Evolutionary conservation across 1,140 invertebrate genomes (phyloP), one percentile per base, ranked within the genome.

Genomic region (Drosophila pseudoobscura): DNA sequence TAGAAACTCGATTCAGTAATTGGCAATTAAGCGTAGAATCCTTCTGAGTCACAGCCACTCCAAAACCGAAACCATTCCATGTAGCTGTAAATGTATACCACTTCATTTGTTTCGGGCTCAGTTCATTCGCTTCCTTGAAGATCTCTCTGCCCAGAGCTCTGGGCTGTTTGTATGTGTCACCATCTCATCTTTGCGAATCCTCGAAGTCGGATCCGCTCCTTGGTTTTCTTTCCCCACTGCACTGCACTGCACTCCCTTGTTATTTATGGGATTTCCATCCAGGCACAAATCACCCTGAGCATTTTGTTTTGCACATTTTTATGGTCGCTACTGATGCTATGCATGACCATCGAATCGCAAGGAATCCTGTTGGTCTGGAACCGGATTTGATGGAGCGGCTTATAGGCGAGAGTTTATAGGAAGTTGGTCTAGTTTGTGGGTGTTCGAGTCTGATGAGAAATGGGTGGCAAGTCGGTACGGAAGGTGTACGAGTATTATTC

Each of bases 251-350:
- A 47, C 41, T 5, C 24, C 24, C 58, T 44, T 51, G 55, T 61
- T 58, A 85, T 85, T 85, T 82, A 85, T 87, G 62, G 8, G 41
- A 51, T 52, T 52, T 63, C 35, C 61, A 43, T 11, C 52, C 46
- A 45, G 61, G 68, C 74, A 78, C 78, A 82, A 78, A 82, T 80
- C 74, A 87, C 75, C 47, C 52, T 68, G 51, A 76, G 73, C 58
- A 74, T 82, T 85, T 87, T 87, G 82, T 80, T 76, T 68, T 71
- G 78, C 75, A 85, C 78, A 78, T 76, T 87, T 83, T 85, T 75
- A 87, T 87, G 78, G 82, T 26, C 41, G 82, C 82, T 85, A 85
- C 82, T 69, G 82, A 82, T 85, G 83, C 65, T 84, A 76, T 79
- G 80, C 60, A 62, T 6, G 24, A 26, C 24, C 50, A 61, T 54